phyloP scores from a whole-genome alignment of 2,888 invertebrate genomes.

The Ametastegia equiseti region DNA sequence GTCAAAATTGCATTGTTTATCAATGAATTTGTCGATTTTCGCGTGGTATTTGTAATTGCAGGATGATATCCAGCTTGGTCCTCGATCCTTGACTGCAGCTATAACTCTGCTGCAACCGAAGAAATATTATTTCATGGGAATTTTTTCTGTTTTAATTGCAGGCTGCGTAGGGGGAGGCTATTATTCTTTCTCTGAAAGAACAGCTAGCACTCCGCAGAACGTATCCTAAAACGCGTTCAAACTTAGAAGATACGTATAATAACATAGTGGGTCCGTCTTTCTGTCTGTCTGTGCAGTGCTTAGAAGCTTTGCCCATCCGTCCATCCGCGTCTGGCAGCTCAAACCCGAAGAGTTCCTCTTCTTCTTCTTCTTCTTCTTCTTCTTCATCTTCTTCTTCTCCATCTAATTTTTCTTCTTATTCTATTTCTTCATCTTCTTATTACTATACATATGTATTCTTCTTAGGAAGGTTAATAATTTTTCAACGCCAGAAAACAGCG shows the following conservation, averaged over 20 bases:
- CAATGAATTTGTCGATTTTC: no score
- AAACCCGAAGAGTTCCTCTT: constrained; percentile 11
- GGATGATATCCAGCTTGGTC: no score
- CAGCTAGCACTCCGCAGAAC: constrained; percentile 29
- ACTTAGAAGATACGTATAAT: constrained; percentile 69
- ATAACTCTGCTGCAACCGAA: no score
- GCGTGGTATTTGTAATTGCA: no score
- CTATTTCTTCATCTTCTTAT: constrained; percentile 33
- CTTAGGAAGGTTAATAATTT: constrained; percentile 63
- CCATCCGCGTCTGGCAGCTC: constrained; percentile 61
- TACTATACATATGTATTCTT: constrained; percentile 42
- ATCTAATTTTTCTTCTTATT: background rate
- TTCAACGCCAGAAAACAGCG: constrained; percentile 59
- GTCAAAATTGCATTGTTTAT: no score
- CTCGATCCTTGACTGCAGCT: no score
- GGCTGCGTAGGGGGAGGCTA: constrained; percentile 68
- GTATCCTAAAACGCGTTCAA: constrained; percentile 38
- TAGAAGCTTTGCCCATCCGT: constrained; percentile 67
- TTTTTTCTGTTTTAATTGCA: constrained; percentile 59
- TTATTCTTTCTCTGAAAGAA: constrained; percentile 70
- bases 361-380: background rate
- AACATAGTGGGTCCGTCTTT: constrained; percentile 72
- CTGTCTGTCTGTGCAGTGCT: no score
- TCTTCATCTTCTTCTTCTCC: constrained; percentile 1
- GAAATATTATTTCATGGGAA: constrained; percentile 53